Evolutionary conservation across 2,888 invertebrate species (phyloP).

Genomic region (Diabrotica balteata): DNA sequence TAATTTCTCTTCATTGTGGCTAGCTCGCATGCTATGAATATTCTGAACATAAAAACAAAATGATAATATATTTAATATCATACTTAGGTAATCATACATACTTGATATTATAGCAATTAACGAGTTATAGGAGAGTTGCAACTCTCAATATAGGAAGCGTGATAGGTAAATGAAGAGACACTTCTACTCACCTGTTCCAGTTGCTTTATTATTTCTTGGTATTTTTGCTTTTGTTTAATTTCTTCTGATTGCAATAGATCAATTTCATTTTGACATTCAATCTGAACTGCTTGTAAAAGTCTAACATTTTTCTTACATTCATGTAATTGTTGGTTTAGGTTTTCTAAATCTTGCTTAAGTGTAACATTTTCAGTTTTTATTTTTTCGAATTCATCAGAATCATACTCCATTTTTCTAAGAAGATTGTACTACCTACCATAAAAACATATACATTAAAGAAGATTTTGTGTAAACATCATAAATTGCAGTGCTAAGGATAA

Average conservation of each 20-base stretch:
- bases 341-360: constrained; percentile 33
- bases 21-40: constrained; percentile 31
- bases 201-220: constrained; percentile 36
- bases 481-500: too few species aligned
- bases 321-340: constrained; percentile 46
- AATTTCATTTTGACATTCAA: constrained; percentile 47
- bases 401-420: not conserved
- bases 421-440: not conserved
- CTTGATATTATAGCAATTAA: too few species aligned
- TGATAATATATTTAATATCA: not conserved
- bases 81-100: too few species aligned
- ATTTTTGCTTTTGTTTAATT: constrained; percentile 29
- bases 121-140: too few species aligned
- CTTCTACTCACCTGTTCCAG: constrained; percentile 36
- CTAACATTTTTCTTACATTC: constrained; percentile 45
- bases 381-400: not conserved
- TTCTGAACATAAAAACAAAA: constrained; percentile 1
- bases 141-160: too few species aligned
- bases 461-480: too few species aligned
- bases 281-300: constrained; percentile 40
- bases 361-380: constrained; percentile 2
- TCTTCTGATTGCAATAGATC: constrained; percentile 39
- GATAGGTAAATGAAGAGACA: not conserved
- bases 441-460: too few species aligned
- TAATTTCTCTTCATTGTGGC: constrained; percentile 33